phyloP scores from a whole-genome alignment of 2,797 vertebrate genomes.

The Gallinago nigripennis region DNA sequence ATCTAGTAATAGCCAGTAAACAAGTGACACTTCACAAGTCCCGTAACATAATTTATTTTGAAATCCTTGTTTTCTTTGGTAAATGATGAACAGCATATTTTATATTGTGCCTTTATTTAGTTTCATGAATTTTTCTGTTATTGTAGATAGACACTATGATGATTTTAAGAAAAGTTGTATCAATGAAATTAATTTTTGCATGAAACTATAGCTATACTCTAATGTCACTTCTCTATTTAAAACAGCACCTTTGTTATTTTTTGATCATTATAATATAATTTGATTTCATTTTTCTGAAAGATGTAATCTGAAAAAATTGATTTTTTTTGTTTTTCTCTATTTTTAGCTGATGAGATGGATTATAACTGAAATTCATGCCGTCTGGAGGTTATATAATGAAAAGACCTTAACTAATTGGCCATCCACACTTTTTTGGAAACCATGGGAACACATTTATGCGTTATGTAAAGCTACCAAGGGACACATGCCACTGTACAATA shows the following conservation, averaged over 20 bases:
- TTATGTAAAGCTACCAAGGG: constrained; percentile 85
- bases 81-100: background rate
- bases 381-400: constrained; percentile 82
- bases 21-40: background rate
- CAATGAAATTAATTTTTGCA: background rate
- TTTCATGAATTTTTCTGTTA: background rate
- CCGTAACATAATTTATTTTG: background rate
- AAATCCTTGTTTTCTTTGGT: background rate
- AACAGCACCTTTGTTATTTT: background rate
- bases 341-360: constrained; percentile 91
- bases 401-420: constrained; percentile 30
- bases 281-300: background rate
- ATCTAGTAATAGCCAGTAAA: background rate
- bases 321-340: background rate
- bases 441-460: constrained; percentile 95
- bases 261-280: background rate
- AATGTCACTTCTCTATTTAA: background rate
- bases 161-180: background rate
- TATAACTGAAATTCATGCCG: constrained; percentile 88
- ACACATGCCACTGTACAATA: constrained; percentile 88
- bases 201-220: background rate
- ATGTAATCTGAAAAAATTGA: rapidly evolving
- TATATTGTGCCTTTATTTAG: background rate
- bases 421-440: constrained; percentile 80
- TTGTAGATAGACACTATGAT: background rate